Base-by-base conservation (phyloP, 2,797 vertebrate species). In the Syndactyla subalaris region DNA sequence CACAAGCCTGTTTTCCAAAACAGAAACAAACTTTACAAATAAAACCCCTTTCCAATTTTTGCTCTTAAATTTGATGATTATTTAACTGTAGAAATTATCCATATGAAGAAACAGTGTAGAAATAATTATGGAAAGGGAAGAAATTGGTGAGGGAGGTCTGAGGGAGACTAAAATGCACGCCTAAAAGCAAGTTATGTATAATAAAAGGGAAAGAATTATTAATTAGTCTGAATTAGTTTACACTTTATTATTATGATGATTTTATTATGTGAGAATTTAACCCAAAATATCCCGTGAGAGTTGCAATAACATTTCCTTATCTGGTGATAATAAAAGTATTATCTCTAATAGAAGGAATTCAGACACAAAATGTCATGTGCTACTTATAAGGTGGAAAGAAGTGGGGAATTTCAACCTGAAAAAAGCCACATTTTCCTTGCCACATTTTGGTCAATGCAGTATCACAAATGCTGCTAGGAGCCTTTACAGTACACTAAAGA, bases 191-290 rank as follows among this genome's bases (percentile, higher is more conserved):
- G 22, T 54, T 57, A 39, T 32, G 18, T 20, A 73, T 54, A 85
- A 73, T 73, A 86, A 90, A 92, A 91, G 17, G 23, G 34, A 95
- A 93, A 75, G 43, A 61, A 80, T 43, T 77, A 72, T 75, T 92
- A 96, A 83, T 91, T 14, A 30, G 12, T 51, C 66, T 26, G 45
- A 95, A 94, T 36, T 36, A 83, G 85, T 83, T 95, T 75, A 68
- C 5, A 83, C 84, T 83, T 95, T 73, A 68, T 72, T 81, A 96
- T 86, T 85, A 62, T 81, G 34, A 38, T 24, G 12, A 45, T 58
- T 93, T 93, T 66, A 76, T 85, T 41, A 79, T 12, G 36, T 8
- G 5, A 51, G 3, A 96, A 93, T 88, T 93, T 89, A 95, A 92
- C 85, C 55, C 48, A 95, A 93, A 97, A 82, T 74, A 80, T 75